phyloP scores from a whole-genome alignment of 2,888 invertebrate species.

The Callyntrura sp. region DNA sequence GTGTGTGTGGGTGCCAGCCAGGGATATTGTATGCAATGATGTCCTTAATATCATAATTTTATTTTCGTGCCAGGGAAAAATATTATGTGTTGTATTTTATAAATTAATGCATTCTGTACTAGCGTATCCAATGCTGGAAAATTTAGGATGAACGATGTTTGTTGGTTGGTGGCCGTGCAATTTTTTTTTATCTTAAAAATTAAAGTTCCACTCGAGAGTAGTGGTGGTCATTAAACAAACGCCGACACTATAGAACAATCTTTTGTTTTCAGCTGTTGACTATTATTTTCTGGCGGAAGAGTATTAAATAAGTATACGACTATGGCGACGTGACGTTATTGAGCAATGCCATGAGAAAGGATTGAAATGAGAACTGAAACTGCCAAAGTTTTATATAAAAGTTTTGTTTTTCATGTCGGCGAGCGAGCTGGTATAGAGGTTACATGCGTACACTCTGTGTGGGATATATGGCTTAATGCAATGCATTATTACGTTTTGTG shows the following conservation, averaged over 20 bases:
- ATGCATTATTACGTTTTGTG: neutral
- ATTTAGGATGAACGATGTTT: neutral
- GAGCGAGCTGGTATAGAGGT: neutral
- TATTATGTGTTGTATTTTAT: conserved; percentile 15
- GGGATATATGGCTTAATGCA: no score
- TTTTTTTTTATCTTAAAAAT: conserved; percentile 39
- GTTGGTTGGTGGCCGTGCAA: conserved; percentile 23
- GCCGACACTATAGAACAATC: conserved; percentile 58
- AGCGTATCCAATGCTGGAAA: neutral
- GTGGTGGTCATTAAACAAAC: conserved; percentile 45
- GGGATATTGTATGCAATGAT: no score
- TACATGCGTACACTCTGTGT: neutral
- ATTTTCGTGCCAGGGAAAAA: neutral
- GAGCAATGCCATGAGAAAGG: conserved; percentile 39
- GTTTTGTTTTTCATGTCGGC: neutral
- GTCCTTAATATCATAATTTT: neutral
- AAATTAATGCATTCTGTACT: neutral
- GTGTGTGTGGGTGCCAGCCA: neutral
- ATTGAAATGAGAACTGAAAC: conserved; percentile 26
- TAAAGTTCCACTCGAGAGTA: conserved; percentile 30
- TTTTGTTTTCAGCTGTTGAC: conserved; percentile 56
- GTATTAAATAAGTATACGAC: conserved; percentile 32
- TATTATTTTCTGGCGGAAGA: conserved; percentile 34
- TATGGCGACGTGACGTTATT: conserved; percentile 36
- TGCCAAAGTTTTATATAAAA: conserved; percentile 21